Percentiles rank a stretch among this genome's conserved stretches.
Evolutionary conservation across 30 jellyfish, hydroid and myxozoan genomes (phyloP).

Genomic region (Rhopilema esculentum): DNA sequence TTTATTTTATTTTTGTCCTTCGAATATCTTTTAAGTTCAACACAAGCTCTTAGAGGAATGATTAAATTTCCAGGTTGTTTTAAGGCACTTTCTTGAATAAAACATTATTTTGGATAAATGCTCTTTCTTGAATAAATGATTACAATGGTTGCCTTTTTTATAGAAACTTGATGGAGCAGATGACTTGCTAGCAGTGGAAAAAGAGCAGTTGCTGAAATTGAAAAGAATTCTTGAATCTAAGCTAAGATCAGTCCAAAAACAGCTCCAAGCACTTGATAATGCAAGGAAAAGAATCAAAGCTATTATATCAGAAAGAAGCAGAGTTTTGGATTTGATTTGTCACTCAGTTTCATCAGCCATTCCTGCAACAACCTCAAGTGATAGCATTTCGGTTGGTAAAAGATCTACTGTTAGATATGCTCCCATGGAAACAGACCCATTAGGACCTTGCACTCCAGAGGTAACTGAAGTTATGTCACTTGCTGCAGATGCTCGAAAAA

Average conservation of each 20-base stretch:
- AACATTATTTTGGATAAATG: too few relatives aligned
- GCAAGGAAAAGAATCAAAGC: slow-evolving; percentile 88
- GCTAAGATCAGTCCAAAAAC: slow-evolving; percentile 88
- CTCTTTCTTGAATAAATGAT: too few relatives aligned
- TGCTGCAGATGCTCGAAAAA: slow-evolving; percentile 84
- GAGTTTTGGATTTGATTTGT: slow-evolving; percentile 86
- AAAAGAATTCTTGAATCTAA: slow-evolving; percentile 84
- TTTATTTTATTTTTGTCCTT: too few relatives aligned
- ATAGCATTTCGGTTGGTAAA: not conserved
- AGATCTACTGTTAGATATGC: not conserved
- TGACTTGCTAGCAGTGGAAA: slow-evolving; percentile 82
- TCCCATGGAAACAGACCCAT: slow-evolving; percentile 68
- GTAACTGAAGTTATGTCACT: slow-evolving; percentile 84
- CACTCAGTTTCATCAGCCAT: slow-evolving; percentile 71
- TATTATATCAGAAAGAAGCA: slow-evolving; percentile 80
- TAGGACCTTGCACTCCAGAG: slow-evolving; percentile 95
- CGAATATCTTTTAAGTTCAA: too few relatives aligned
- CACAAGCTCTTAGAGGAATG: too few relatives aligned
- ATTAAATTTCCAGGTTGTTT: too few relatives aligned
- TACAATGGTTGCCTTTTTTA: too few relatives aligned
- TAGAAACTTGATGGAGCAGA: slow-evolving; percentile 92
- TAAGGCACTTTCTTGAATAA: too few relatives aligned
- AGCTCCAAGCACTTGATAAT: slow-evolving; percentile 82
- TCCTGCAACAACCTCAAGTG: slow-evolving; percentile 19
- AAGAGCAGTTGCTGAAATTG: slow-evolving; percentile 69